Evolutionary conservation across 2,797 vertebrate species (phyloP), one percentile per base, ranked within the genome.

Genomic region (Garrulus glandarius): DNA sequence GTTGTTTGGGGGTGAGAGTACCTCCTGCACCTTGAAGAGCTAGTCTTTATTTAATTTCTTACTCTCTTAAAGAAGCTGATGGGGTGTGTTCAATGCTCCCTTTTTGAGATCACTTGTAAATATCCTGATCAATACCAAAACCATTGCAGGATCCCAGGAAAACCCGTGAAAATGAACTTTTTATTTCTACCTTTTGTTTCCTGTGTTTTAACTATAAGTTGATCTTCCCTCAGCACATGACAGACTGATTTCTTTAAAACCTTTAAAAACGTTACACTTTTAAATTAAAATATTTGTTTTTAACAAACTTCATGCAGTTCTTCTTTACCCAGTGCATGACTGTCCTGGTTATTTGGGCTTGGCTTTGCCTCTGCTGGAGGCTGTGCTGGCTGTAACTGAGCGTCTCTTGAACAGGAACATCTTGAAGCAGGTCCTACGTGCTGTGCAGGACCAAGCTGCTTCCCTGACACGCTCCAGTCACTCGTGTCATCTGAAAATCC

Each of bases 371-470:
- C 19, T 87, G 63, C 68, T 80, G 89, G 63, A 53, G 15, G 4
- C 79, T 76, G 70, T 24, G 30, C 32, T 63, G 41, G 41, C 81
- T 91, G 64, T 92, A 74, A 80, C 44, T 2, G 10, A 68, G 75
- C 84, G 15, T 83, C 53, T 26, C 84, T 72, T 89, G 84, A 91
- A 3, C 4, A 53, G 64, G 20, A 37, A n/a, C 95, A 87, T 85
- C 91, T 91, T 95, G 91, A 87, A 53, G 60, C 46, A 10, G 29
- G 41, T n/a, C 68, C 60, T 30, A 1, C 89, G 9, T 39, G 93
- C 94, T 96, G 81, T 80, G 84, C 68, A 34, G 87, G 68, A 64
- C 89, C 87, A 83, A 46, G 64, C 87, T 95, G 95, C 64, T 93
- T 85, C 75, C 71, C 49, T 57, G 76, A 53, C 87, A 57, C 0